These are phyloP conservation scores for Lagopus leucura DNA, from an alignment of 2,113 vertebrate species.

Conservation along the genomic window DNA sequence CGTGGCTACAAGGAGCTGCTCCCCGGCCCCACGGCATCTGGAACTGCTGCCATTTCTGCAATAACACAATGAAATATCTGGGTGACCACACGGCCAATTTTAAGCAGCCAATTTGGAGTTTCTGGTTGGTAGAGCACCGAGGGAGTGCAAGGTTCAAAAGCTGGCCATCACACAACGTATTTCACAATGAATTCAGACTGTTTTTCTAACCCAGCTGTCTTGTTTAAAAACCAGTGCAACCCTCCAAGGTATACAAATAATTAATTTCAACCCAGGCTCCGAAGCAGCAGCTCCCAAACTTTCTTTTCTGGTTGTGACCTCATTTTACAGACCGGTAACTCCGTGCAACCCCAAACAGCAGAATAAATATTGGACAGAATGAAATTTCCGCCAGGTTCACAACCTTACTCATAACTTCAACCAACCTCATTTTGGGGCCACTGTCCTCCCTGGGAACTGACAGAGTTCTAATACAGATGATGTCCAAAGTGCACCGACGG, in stretches of 20 bases:
- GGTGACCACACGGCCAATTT: background rate
- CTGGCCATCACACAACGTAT: background rate
- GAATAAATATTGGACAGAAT: conserved; percentile 46
- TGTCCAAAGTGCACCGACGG: background rate
- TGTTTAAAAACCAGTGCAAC: conserved; percentile 29
- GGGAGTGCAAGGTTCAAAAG: conserved; percentile 1
- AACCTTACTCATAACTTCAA: conserved; percentile 7
- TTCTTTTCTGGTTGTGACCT: background rate
- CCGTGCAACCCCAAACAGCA: background rate
- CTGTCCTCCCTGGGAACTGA: background rate
- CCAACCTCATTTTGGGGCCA: background rate
- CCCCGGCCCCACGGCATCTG: background rate
- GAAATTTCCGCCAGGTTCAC: background rate
- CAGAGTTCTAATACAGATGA: background rate
- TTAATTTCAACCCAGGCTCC: conserved; percentile 39
- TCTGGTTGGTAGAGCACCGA: background rate
- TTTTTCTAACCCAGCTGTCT: conserved; percentile 39
- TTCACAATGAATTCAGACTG: background rate
- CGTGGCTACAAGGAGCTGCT: background rate
- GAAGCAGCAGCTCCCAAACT: conserved; percentile 49
- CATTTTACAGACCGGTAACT: conserved; percentile 61
- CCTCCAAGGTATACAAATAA: conserved; percentile 51
- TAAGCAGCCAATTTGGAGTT: conserved; percentile 12
- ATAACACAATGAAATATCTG: background rate
- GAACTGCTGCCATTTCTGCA: background rate